A percentile compares a stretch with the other conserved stretches of the same genome.
These are phyloP conservation scores for Raphicerus campestris DNA, from an alignment of 2,113 vertebrate genomes.

Conservation along the genomic window DNA sequence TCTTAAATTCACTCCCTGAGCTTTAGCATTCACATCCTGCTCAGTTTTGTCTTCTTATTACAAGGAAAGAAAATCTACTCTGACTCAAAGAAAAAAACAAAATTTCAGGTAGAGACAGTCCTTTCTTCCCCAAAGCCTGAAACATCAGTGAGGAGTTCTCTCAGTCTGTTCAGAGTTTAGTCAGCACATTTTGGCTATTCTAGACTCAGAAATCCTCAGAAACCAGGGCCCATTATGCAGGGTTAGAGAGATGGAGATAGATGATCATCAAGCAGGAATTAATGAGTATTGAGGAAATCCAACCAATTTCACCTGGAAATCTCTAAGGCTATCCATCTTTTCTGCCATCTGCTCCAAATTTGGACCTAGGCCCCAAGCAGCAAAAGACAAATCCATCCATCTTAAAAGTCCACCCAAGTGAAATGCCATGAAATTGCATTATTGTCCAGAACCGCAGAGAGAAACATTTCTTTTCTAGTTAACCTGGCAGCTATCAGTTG, in stretches of 20 bases:
- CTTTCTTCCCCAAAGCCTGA: not conserved
- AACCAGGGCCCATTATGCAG: not conserved
- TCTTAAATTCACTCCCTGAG: not conserved
- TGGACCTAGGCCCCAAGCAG: not conserved
- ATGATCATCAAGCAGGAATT: not conserved
- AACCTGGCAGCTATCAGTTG: constrained; percentile 4
- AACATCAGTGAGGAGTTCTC: not conserved
- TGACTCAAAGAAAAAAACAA: not conserved
- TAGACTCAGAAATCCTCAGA: constrained; percentile 3
- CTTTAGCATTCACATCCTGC: not conserved
- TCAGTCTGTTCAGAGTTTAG: not conserved
- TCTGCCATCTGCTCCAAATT: constrained; percentile 35
- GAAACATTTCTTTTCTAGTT: constrained; percentile 36
- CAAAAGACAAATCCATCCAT: constrained; percentile 36
- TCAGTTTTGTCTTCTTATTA: not conserved
- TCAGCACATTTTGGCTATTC: not conserved
- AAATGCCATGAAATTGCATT: not conserved
- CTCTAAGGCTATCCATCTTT: constrained; percentile 35
- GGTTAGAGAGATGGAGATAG: not conserved
- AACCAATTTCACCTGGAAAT: constrained; percentile 31
- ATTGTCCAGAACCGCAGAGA: constrained; percentile 8
- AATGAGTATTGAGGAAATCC: not conserved
- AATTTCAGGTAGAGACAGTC: not conserved
- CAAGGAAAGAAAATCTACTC: not conserved
- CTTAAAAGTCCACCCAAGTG: constrained; percentile 1